These are phyloP conservation scores for Dryadula phaetusa DNA, from an alignment of 2,888 invertebrate genomes.

Conservation along the genomic window DNA sequence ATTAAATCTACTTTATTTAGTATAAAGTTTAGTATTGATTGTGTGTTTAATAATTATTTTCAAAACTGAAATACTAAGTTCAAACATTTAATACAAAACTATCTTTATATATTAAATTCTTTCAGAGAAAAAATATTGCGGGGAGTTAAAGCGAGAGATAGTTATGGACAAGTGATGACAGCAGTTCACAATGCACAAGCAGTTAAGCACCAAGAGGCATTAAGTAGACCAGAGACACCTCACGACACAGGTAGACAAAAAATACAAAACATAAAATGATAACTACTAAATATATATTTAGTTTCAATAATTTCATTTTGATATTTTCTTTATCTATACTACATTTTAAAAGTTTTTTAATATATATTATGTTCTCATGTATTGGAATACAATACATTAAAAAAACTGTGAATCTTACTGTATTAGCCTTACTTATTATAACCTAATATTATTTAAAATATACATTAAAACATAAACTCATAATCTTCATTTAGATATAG, in stretches of 20 bases:
- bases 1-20: neutral
- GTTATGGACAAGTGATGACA: constrained; percentile 93
- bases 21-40: neutral
- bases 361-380: too few species aligned
- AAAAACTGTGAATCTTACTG: neutral
- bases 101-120: constrained; percentile 39
- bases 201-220: constrained; percentile 77
- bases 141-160: constrained; percentile 91
- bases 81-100: too few species aligned
- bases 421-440: neutral
- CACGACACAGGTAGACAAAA: constrained; percentile 72
- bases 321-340: too few species aligned
- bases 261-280: neutral
- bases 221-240: constrained; percentile 67
- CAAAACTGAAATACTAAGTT: neutral
- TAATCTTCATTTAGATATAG: constrained; percentile 61
- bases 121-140: constrained; percentile 89
- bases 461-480: neutral
- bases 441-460: neutral
- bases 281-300: too few species aligned
- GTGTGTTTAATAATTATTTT: neutral
- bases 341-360: too few species aligned
- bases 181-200: constrained; percentile 88
- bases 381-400: too few species aligned
- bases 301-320: too few species aligned